Conservation (phyloP, 1,140 invertebrate species). For the Drosophila lini region DNA sequence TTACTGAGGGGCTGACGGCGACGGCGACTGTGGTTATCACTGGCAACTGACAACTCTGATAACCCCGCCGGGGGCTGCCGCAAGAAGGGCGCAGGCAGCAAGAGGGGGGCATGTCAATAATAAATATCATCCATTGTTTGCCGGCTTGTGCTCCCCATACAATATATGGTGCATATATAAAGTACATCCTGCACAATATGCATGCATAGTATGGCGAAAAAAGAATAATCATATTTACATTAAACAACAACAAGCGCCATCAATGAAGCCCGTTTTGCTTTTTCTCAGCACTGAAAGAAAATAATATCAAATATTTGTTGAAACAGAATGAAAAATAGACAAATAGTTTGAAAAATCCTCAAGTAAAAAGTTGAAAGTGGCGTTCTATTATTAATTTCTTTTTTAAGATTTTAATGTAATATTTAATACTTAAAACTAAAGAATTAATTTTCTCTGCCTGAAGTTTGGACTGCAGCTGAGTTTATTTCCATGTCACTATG, state of each 20-base stretch:
- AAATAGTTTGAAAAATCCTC: neutral
- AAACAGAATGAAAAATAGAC: neutral
- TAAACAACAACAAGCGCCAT: conserved; percentile 63
- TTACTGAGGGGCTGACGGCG: conserved; percentile 30
- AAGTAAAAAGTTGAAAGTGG: neutral
- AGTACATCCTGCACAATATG: conserved; percentile 13
- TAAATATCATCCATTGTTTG: conserved; percentile 81
- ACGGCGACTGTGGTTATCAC: conserved; percentile 64
- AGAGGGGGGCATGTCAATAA: conserved; percentile 67
- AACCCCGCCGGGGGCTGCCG: conserved; percentile 63
- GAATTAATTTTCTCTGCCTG: neutral
- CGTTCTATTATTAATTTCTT: neutral
- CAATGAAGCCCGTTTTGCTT: conserved; percentile 33
- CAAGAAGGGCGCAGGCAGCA: conserved; percentile 6
- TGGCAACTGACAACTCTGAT: conserved; percentile 69
- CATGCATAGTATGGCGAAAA: conserved; percentile 38
- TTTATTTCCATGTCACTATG: conserved; percentile 63
- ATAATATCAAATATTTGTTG: neutral
- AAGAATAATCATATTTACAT: conserved; percentile 78
- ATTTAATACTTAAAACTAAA: rapidly evolving
- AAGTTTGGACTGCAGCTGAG: conserved; percentile 30
- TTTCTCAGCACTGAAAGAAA: conserved; percentile 15
- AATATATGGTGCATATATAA: conserved; percentile 27
- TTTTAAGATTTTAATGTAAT: neutral
- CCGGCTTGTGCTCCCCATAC: conserved; percentile 29